Evolutionary conservation across 2,888 invertebrate genomes (phyloP).

Genomic region (Sinhomidia bicolor): DNA sequence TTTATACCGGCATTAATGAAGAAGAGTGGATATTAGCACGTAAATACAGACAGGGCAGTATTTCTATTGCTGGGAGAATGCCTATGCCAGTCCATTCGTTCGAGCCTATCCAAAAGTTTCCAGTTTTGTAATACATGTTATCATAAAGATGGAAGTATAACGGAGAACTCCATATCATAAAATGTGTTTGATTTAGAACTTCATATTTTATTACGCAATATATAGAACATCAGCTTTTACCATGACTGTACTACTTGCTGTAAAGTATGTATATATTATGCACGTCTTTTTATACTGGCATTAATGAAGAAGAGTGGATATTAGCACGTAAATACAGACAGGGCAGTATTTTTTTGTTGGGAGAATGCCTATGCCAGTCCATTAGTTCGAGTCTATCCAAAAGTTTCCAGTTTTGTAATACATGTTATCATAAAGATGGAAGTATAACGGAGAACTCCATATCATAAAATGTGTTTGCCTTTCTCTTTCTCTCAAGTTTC

Average conservation of each 20-base stretch:
- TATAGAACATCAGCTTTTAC: neutral
- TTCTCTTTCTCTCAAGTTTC: neutral
- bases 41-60: neutral
- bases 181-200: neutral
- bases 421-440: conserved; percentile 17
- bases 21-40: neutral
- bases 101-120: neutral
- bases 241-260: too few relatives aligned
- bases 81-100: neutral
- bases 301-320: neutral
- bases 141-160: conserved; percentile 42
- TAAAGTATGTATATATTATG: too few relatives aligned
- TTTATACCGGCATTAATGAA: neutral
- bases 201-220: neutral
- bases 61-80: neutral
- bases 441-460: conserved; percentile 29
- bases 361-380: neutral
- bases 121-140: neutral
- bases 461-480: conserved; percentile 14
- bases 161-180: conserved; percentile 32
- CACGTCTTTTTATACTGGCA: neutral
- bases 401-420: neutral
- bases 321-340: too few relatives aligned
- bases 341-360: neutral
- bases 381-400: neutral